Conservation (phyloP, 2,113 vertebrate species). For the Mirounga angustirostris region DNA sequence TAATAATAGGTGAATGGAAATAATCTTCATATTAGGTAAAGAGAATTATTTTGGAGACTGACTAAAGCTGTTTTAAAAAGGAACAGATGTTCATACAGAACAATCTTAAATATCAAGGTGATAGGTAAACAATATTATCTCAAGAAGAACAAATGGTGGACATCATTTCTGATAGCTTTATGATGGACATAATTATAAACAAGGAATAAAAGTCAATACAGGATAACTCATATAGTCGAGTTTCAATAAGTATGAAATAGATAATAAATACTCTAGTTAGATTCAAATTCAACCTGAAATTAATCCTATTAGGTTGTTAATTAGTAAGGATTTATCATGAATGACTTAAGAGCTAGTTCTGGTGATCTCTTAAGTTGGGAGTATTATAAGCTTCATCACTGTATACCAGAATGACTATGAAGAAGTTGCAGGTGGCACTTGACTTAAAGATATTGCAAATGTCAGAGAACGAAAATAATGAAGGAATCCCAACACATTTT, state of each 20-base stretch:
- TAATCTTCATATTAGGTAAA: slow-evolving; percentile 57
- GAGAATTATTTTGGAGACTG: slow-evolving; percentile 63
- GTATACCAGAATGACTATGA: background rate
- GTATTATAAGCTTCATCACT: background rate
- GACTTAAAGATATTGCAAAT: slow-evolving; percentile 51
- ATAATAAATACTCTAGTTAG: slow-evolving; percentile 47
- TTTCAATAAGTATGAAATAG: slow-evolving; percentile 50
- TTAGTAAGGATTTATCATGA: background rate
- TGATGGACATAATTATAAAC: slow-evolving; percentile 46
- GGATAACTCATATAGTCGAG: background rate
- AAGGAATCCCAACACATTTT: slow-evolving; percentile 21
- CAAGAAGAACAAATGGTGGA: slow-evolving; percentile 65
- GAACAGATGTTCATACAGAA: slow-evolving; percentile 64
- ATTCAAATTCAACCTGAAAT: slow-evolving; percentile 40
- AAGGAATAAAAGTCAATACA: slow-evolving; percentile 44
- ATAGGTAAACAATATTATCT: slow-evolving; percentile 72
- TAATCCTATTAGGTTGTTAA: background rate
- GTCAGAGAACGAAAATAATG: slow-evolving; percentile 45
- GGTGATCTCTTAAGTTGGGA: background rate
- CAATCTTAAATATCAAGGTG: slow-evolving; percentile 62
- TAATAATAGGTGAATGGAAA: slow-evolving; percentile 51
- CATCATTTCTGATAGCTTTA: slow-evolving; percentile 62
- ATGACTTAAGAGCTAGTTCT: background rate
- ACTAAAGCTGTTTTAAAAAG: slow-evolving; percentile 71
- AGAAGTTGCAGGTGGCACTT: background rate